These are phyloP conservation scores for Phengaris alcon DNA, from an alignment of 2,888 invertebrate species.

Conservation along the genomic window DNA sequence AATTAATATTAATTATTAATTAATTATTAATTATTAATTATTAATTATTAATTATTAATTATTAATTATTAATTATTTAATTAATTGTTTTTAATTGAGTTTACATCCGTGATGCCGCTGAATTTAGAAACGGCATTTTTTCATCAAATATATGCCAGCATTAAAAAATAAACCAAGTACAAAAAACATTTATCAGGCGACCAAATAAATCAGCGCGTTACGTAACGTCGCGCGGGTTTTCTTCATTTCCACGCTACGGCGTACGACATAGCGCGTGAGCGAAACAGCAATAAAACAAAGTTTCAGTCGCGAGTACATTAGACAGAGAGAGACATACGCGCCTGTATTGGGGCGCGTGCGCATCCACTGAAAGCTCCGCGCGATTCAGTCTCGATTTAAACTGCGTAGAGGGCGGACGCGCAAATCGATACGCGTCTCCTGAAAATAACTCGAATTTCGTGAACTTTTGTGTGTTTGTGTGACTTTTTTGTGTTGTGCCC, in stretches of 20 bases:
- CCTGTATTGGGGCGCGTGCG: conserved; percentile 52
- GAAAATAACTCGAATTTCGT: conserved; percentile 48
- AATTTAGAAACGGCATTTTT: conserved; percentile 23
- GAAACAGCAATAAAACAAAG: conserved; percentile 47
- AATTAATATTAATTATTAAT: too few relatives aligned
- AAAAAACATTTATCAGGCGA: conserved; percentile 64
- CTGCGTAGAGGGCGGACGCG: conserved; percentile 54
- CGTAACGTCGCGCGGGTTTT: conserved; percentile 63
- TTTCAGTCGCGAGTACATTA: conserved; percentile 29
- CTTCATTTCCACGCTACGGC: conserved; percentile 57
- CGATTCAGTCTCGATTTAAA: conserved; percentile 64
- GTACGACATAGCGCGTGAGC: conserved; percentile 48
- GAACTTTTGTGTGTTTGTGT: conserved; percentile 53
- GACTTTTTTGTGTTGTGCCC: conserved; percentile 50
- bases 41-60: too few relatives aligned
- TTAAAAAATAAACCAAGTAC: conserved; percentile 60
- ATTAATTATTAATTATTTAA: too few relatives aligned
- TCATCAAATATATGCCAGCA: conserved; percentile 49
- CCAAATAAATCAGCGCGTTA: conserved; percentile 68
- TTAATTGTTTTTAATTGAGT: conserved; percentile 31
- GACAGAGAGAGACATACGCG: conserved; percentile 49
- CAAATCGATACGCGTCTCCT: conserved; percentile 38
- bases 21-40: too few relatives aligned
- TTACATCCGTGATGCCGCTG: conserved; percentile 27
- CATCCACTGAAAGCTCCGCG: conserved; percentile 67